Evolutionary conservation across 2,888 invertebrate genomes (phyloP), one percentile per base, ranked within the genome.

Genomic region (Ophion ellenae): DNA sequence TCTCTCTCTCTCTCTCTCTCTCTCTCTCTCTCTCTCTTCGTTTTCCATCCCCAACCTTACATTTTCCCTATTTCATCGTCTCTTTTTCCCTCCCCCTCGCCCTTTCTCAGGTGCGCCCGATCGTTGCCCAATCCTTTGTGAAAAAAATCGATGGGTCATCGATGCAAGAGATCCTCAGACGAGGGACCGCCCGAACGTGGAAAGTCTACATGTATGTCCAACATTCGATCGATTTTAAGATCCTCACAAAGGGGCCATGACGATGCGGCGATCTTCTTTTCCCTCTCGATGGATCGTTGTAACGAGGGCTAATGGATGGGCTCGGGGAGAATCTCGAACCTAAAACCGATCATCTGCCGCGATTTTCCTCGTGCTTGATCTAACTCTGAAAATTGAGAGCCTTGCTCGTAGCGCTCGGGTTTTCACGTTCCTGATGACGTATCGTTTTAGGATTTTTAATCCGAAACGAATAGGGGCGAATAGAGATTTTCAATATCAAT

Each of bases 131-230:
- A 53, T 79, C 82, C 71, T 67, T 67, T 17, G 28, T 11, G 75
- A 80, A 75, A 76, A 76, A 81, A 76, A 77, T 53, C 79, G 83
- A 76, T 86, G 76, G 73, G 57, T 80, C 83, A 85, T 79, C 70
- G 86, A 57, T 71, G 69, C 67, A 69, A 77, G 74, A 74, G 83
- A 79, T 47, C 70, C 66, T 82, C 61, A 74, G 80, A 80, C 69
- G 53, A 76, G 17, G 53, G 61, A 36, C 40, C 57, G 32, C 47
- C 24, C 63, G 57, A 84, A 40, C 7, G 7, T 40, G 40, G 53
- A 53, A 53, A 53, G 17, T 53, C 53, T 53, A 53, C 53, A 14
- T 4, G 17, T 17, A 17, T 53, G 53, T 53, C 53, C 17, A 7
- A 53, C 14, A 53, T 71, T 53, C 28, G 80, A 84, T 84, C 77